Evolutionary conservation across 2,797 vertebrate genomes (phyloP), one percentile per base, ranked within the genome.

Genomic region (Aldrovandia affinis): DNA sequence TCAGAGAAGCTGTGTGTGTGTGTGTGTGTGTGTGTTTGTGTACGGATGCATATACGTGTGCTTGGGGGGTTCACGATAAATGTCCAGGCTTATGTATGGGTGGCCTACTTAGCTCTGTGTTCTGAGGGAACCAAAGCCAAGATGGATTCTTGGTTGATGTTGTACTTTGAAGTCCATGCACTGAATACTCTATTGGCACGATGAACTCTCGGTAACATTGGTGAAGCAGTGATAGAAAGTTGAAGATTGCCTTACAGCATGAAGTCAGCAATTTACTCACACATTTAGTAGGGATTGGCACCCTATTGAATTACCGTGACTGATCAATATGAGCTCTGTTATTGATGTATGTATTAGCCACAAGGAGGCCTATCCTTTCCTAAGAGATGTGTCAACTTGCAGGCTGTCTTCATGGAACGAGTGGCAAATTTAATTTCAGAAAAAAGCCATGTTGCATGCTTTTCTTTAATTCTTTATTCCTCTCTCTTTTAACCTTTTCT

Each of bases 121-220:
- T 28, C 55, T 61, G 15, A 57, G 68, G 42, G 36, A 78, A 57
- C 30, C 22, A 30, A 36, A 18, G 30, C 50, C 79, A 36, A 77
- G 54, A 28, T 20, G 54, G 7, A 20, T 33, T 54, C 50, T 22
- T 54, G 50, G 25, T 18, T 54, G 28, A 54, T 54, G 78, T 52
- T 79, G 8, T 54, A 1, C 42, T 22, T 54, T 50, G 78, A 79
- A 73, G 68, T 73, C 3, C 68, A 39, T 25, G 33, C 33, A 20
- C 68, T 42, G 68, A 42, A 73, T 73, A 39, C 36, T 42, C 68
- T 73, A 36, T 42, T 73, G 68, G 68, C 68, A 73, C 68, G 42
- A 73, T 73, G 68, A 73, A 52, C 22, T 28, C 50, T 54, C 78
- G 14, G 78, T 30, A 9, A 79, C 54, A n/a, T 54, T 3, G 78